Conservation (phyloP, 1,140 invertebrate species). For the Cylas formicarius region DNA sequence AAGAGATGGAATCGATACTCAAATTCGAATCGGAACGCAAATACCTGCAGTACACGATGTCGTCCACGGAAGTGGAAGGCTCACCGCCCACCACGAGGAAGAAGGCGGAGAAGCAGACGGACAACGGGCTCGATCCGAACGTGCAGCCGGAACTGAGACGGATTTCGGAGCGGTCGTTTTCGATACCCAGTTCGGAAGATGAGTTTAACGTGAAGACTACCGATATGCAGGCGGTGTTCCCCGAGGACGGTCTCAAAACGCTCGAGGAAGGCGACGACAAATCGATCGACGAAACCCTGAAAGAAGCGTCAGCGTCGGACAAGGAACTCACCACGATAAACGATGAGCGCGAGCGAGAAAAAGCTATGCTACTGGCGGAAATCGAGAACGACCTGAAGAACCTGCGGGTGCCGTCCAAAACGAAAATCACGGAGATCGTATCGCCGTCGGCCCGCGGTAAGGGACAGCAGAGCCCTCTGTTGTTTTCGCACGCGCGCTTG, state of each 20-base stretch:
- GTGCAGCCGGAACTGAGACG: conserved; percentile 53
- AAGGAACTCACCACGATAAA: conserved; percentile 45
- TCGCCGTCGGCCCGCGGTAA: conserved; percentile 55
- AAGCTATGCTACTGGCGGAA: conserved; percentile 34
- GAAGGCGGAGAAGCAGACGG: conserved; percentile 51
- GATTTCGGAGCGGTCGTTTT: conserved; percentile 61
- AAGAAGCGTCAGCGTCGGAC: conserved; percentile 47
- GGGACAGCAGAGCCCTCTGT: conserved; percentile 63
- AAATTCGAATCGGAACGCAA: conserved; percentile 61
- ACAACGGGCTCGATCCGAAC: conserved; percentile 51
- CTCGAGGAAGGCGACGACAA: conserved; percentile 38
- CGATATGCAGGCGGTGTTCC: conserved; percentile 38
- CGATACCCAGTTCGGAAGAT: conserved; percentile 62
- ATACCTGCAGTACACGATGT: conserved; percentile 63
- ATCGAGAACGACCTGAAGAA: conserved; percentile 39
- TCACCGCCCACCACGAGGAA: conserved; percentile 58
- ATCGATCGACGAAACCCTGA: conserved; percentile 40
- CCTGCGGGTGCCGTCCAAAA: conserved; percentile 38
- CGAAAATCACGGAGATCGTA: conserved; percentile 39
- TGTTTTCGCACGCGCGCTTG: conserved; percentile 68
- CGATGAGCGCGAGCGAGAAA: conserved; percentile 35
- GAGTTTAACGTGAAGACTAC: conserved; percentile 44
- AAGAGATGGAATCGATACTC: conserved; percentile 62
- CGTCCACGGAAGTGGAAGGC: conserved; percentile 63
- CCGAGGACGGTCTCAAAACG: conserved; percentile 25